Conservation (phyloP, 2,888 invertebrate genomes). For the Liodrosophila aerea region DNA sequence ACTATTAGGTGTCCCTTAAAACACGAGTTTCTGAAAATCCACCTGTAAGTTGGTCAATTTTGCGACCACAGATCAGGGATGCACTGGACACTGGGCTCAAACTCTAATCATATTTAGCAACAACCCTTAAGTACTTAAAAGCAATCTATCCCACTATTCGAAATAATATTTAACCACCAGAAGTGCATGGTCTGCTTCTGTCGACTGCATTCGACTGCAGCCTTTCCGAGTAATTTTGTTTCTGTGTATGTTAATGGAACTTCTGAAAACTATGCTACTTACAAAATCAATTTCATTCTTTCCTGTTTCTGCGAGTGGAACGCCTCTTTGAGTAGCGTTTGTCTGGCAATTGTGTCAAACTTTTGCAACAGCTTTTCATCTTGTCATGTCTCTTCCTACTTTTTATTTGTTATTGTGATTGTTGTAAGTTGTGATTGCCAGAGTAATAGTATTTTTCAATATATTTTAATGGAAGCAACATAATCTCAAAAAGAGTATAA, state of each 20-base stretch:
- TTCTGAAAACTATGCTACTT: conserved; percentile 59
- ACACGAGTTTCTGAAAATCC: too few relatives aligned
- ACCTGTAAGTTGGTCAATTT: too few relatives aligned
- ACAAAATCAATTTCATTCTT: conserved; percentile 69
- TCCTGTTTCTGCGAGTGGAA: conserved; percentile 39
- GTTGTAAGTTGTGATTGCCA: neutral
- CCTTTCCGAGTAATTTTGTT: neutral
- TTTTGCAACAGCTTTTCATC: conserved; percentile 45
- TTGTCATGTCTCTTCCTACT: conserved; percentile 24
- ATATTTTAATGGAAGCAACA: too few relatives aligned
- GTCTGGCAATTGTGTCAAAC: conserved; percentile 58
- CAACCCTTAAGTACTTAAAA: too few relatives aligned
- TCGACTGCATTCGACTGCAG: neutral
- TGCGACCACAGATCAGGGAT: too few relatives aligned
- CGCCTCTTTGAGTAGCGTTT: conserved; percentile 38
- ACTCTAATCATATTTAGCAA: too few relatives aligned
- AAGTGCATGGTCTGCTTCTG: too few relatives aligned
- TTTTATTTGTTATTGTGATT: conserved; percentile 6
- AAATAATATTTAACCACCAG: too few relatives aligned
- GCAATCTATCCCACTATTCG: too few relatives aligned
- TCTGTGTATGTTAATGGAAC: conserved; percentile 51
- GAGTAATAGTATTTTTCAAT: neutral
- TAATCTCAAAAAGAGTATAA: too few relatives aligned
- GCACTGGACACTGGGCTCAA: too few relatives aligned
- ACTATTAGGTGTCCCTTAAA: too few relatives aligned